A percentile compares a stretch with the other conserved stretches of the same genome.
phyloP scores from a whole-genome alignment of 2,113 vertebrate species.

The Lamprologus lemairii region DNA sequence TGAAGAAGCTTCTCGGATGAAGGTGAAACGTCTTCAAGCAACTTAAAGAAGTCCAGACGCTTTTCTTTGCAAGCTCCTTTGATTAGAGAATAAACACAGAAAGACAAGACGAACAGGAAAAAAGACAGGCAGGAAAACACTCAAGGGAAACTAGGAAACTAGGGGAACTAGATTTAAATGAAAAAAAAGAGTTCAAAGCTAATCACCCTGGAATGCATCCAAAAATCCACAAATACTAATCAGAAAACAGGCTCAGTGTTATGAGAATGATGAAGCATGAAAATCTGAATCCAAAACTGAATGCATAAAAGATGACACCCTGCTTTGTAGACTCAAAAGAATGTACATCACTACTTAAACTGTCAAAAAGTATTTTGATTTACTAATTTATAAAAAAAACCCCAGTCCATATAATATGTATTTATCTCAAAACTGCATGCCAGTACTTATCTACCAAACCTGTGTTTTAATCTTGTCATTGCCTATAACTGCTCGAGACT shows the following conservation, averaged over 20 bases:
- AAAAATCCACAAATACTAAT: not conserved
- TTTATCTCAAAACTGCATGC: not conserved
- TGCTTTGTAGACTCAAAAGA: not conserved
- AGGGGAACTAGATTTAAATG: not conserved
- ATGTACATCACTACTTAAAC: rapidly evolving
- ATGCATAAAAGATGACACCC: not conserved
- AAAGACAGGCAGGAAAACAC: not conserved
- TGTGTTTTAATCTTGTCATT: not conserved
- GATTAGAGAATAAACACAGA: not conserved
- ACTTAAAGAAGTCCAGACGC: not conserved
- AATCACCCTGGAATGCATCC: not conserved
- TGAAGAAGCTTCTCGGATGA: not conserved
- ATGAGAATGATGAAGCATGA: not conserved
- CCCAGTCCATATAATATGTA: not conserved
- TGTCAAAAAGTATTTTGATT: not conserved
- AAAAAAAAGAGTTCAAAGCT: not conserved
- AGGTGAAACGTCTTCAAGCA: rapidly evolving
- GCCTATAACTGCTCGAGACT: not conserved
- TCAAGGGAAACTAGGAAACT: too few relatives aligned
- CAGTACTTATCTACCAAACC: not conserved
- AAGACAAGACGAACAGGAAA: rapidly evolving
- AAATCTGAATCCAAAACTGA: not conserved
- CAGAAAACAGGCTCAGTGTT: not conserved
- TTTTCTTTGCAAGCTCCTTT: not conserved
- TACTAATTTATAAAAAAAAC: rapidly evolving